Evolutionary conservation across 2,888 invertebrate genomes (phyloP), one percentile per base, ranked within the genome.

Genomic region (Miltochrista miniata): DNA sequence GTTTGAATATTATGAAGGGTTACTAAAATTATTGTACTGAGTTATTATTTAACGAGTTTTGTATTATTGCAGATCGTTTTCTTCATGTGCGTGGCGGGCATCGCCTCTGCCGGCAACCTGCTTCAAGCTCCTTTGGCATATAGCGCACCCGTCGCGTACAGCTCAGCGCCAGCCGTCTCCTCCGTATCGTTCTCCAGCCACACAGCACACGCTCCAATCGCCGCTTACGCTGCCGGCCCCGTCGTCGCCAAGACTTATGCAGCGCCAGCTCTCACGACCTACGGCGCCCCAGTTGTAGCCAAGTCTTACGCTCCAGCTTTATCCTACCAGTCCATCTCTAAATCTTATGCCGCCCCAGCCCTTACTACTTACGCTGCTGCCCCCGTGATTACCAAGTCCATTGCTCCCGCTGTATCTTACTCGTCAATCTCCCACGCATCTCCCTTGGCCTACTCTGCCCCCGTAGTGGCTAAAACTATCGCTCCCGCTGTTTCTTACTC

Each of bases 61-160:
- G 7, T 29, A 29, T 24, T 30, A 8, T 67, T 47, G 33, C 71
- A 90, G 93, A 83, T 94, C 59, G 73, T 94, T 64, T 80, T 93
- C 48, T 80, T 95, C 72, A 85, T 92, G 74, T 92, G 93, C 76
- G 85, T 91, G 68, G 90, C 93, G 81, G 93, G 93, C 68, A 87
- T 92, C 57, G 93, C 93, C 70, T 92, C 92, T 72, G 94, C 94
- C 51, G 94, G 95, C 56, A 76, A 92, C 68, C 76, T 94, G 15
- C 76, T 86, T 14, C 86, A 88, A 52, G 84, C 50, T 0, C 82
- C 82, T 0, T 72, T 85, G n/a, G 77, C 85, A 1, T 93, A 93
- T 48, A 29, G 86, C 42, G 85, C 85, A 18, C 84, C 84, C 9
- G 76, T 89, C 35, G 82, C 88, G 24, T 76, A 76, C 70, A 84